A percentile compares a stretch with the other conserved stretches of the same genome.
Evolutionary conservation across 1,140 invertebrate species (phyloP).

Genomic region (Hydropsyche tenuis): DNA sequence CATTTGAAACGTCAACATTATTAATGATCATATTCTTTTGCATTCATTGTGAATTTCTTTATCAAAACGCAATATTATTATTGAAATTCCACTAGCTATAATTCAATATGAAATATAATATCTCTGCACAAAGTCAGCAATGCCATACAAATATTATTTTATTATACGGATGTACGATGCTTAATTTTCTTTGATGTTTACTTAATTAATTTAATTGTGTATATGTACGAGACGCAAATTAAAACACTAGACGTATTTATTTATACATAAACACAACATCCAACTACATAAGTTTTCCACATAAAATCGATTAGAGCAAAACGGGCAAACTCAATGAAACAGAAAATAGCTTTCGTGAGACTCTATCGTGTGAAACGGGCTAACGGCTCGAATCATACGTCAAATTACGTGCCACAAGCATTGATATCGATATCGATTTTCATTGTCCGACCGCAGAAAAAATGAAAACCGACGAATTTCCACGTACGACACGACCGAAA

Average conservation of each 20-base stretch:
- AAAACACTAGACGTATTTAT: no score
- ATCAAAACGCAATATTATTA: background rate
- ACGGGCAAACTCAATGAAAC: slow-evolving; percentile 36
- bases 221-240: no score
- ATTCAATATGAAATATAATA: background rate
- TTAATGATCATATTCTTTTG: background rate
- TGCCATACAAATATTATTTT: no score
- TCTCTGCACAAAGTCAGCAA: no score
- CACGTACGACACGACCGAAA: no score
- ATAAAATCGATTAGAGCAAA: slow-evolving; percentile 34
- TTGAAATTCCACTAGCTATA: background rate
- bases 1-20: background rate
- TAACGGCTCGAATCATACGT: background rate
- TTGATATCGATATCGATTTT: slow-evolving; percentile 19
- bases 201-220: no score
- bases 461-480: no score
- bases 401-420: slow-evolving; percentile 5
- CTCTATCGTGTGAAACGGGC: slow-evolving; percentile 35
- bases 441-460: background rate
- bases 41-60: background rate
- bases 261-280: no score
- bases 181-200: no score
- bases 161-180: no score
- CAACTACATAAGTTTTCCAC: slow-evolving; percentile 17
- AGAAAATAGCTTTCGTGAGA: slow-evolving; percentile 34